Evolutionary conservation across 2,113 vertebrate species (phyloP), one percentile per base, ranked within the genome.

Genomic region (Forbesichthys papilliferus): DNA sequence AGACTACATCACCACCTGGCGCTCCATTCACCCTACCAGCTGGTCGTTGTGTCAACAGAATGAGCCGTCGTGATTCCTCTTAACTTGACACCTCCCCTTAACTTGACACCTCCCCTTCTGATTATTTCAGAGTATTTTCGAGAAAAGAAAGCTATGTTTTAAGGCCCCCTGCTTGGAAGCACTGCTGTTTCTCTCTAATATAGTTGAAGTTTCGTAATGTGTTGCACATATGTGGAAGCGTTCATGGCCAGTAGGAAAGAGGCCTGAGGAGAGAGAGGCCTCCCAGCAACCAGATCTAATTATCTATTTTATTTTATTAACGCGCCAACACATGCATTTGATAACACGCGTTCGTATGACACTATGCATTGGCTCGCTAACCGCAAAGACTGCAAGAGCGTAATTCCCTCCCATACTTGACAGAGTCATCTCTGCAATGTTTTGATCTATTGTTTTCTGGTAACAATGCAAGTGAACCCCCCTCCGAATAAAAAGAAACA

Each of bases 291-390:
- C 62, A 70, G 80, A 80, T 48, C 67, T 69, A 66, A 79, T 86
- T 73, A 73, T 71, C 64, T n/a, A 12, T 20, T 20, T 20, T 20
- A 20, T 20, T 20, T 20, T 27, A 27, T 27, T 27, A 42, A 42
- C 61, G 64, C 33, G 65, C 53, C 67, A 58, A 77, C 74, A 82
- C 71, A 71, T 84, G 74, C 73, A 79, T 81, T 75, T 83, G 65
- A 78, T 80, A 51, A 54, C 42, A 61, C 77, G 68, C 75, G 20
- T 64, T 78, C 54, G 66, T 79, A 51, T 71, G 71, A 79, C 69
- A 57, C 42, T 63, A 78, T 74, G 49, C 14, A 66, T 77, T 79
- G 67, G 68, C 68, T 79, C 58, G 65, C 61, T 18, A 59, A 63
- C 14, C 63, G 46, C 47, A 48, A 68, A 74, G 14, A 61, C 61